Conservation (phyloP, 2,888 invertebrate species). For the Zonitis immaculata region DNA sequence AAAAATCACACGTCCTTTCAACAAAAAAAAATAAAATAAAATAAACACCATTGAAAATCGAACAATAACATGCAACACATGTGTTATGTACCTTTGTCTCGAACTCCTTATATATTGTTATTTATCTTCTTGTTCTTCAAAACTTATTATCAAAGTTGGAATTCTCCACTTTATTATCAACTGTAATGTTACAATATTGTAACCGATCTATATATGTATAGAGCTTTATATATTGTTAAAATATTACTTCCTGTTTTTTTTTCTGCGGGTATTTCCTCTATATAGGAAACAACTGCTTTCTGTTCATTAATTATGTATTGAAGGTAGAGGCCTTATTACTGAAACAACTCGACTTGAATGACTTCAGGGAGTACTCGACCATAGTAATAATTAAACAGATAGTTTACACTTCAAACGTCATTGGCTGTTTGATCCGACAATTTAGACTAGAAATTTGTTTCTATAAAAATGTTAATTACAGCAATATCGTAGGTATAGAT, state of each 20-base stretch:
- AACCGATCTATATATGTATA: too few relatives aligned
- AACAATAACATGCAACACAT: too few relatives aligned
- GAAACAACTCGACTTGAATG: neutral
- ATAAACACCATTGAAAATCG: too few relatives aligned
- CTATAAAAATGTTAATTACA: too few relatives aligned
- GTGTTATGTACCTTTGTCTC: too few relatives aligned
- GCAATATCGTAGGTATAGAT: too few relatives aligned
- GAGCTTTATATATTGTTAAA: neutral
- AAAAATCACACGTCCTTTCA: too few relatives aligned
- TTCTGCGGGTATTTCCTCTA: too few relatives aligned
- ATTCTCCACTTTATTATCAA: neutral
- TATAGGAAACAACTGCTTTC: neutral
- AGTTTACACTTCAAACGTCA: neutral
- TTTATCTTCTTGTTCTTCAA: neutral
- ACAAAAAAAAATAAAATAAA: too few relatives aligned
- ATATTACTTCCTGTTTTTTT: neutral
- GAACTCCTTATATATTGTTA: too few relatives aligned
- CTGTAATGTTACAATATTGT: neutral
- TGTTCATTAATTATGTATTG: neutral
- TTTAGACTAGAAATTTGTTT: too few relatives aligned
- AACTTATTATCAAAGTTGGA: neutral
- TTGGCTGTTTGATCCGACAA: neutral
- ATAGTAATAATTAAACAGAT: neutral
- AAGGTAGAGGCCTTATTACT: neutral
- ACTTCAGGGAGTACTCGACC: neutral